Percentiles rank a stretch among this genome's conserved stretches.
Evolutionary conservation across 2,888 invertebrate species (phyloP).

Genomic region (Hypsopygia costalis): DNA sequence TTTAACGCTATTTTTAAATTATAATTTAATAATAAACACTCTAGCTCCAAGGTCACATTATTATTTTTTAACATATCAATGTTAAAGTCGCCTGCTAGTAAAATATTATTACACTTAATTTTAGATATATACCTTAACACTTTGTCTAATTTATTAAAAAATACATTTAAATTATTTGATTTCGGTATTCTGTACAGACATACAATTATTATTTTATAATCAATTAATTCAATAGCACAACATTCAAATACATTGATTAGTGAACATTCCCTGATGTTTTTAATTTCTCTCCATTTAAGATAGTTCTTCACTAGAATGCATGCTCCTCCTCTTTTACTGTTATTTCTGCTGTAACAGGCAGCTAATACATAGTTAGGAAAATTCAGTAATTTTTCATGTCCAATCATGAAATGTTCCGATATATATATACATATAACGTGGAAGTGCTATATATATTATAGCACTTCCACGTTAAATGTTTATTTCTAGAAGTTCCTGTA

Average conservation of each 20-base stretch:
- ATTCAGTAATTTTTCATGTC: slow-evolving; percentile 1
- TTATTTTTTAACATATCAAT: slow-evolving; percentile 10
- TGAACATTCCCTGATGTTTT: slow-evolving; percentile 4
- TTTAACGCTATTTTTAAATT: slow-evolving; percentile 13
- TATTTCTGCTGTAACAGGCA: not conserved
- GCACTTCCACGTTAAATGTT: slow-evolving; percentile 6
- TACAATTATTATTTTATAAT: not conserved
- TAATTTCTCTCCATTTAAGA: slow-evolving; percentile 2
- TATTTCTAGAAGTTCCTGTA: slow-evolving; percentile 8
- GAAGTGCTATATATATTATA: too few relatives aligned
- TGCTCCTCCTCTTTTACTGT: slow-evolving; percentile 11
- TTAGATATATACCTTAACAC: not conserved
- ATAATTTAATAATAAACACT: slow-evolving; percentile 10
- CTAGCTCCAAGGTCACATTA: slow-evolving; percentile 9
- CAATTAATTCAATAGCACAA: slow-evolving; percentile 10
- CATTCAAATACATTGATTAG: slow-evolving; percentile 10
- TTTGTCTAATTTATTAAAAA: slow-evolving; percentile 2
- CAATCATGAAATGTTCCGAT: slow-evolving; percentile 15
- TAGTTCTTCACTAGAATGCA: slow-evolving; percentile 9
- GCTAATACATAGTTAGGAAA: slow-evolving; percentile 9
- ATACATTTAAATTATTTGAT: not conserved
- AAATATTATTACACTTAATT: not conserved
- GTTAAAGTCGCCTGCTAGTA: not conserved
- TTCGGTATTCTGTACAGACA: slow-evolving; percentile 14
- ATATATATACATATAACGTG: too few relatives aligned